These are phyloP conservation scores for Chrysaora quinquecirrha DNA, from an alignment of 30 jellyfish, hydroid and myxozoan genomes.

Conservation along the genomic window DNA sequence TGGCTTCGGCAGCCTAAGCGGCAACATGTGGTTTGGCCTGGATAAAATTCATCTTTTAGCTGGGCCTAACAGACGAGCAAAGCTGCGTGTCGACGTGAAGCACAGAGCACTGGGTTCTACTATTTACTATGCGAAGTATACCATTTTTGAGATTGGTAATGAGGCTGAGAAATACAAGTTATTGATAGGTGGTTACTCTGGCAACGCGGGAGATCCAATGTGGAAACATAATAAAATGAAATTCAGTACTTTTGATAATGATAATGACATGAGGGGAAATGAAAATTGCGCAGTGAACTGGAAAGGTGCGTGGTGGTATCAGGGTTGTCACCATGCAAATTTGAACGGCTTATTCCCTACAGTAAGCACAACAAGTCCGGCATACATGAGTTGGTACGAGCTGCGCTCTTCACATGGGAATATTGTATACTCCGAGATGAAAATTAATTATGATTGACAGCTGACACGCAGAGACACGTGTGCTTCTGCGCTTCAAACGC, in stretches of 20 bases:
- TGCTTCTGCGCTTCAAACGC: too few species aligned
- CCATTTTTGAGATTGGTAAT: conserved; percentile 50
- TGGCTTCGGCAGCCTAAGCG: conserved; percentile 36
- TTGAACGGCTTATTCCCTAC: conserved; percentile 57
- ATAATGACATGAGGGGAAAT: conserved; percentile 20
- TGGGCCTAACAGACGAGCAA: conserved; percentile 47
- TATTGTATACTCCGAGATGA: neutral
- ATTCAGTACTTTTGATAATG: conserved; percentile 58
- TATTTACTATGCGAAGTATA: conserved; percentile 33
- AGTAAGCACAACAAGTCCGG: conserved; percentile 28
- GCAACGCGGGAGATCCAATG: conserved; percentile 64
- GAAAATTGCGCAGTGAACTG: conserved; percentile 45
- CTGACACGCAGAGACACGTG: too few species aligned
- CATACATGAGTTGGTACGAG: conserved; percentile 44
- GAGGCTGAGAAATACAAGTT: conserved; percentile 42
- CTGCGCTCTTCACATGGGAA: conserved; percentile 3
- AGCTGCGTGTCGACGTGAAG: conserved; percentile 40
- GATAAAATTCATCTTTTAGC: conserved; percentile 35
- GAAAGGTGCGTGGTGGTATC: conserved; percentile 73
- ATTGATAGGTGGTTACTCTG: conserved; percentile 43
- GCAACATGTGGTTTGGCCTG: conserved; percentile 56
- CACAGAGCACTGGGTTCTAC: conserved; percentile 32
- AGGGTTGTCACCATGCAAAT: conserved; percentile 27
- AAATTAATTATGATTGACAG: neutral
- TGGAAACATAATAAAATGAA: conserved; percentile 41